Percentiles rank a stretch among this genome's conserved stretches.
These are phyloP conservation scores for Mallotus villosus DNA, from an alignment of 2,797 vertebrate genomes.

Conservation along the genomic window DNA sequence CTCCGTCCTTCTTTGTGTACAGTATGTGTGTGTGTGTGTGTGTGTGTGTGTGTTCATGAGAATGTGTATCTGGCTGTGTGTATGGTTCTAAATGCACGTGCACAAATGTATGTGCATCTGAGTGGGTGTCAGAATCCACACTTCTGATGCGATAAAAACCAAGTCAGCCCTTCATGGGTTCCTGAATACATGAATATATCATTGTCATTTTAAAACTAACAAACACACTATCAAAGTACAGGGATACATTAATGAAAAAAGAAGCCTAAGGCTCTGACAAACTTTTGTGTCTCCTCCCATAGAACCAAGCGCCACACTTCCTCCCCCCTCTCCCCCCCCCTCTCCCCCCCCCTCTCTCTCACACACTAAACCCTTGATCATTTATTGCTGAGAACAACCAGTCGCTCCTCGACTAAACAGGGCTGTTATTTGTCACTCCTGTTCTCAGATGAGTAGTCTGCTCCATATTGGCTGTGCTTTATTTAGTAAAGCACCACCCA, in stretches of 20 bases:
- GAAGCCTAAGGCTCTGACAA: slow-evolving; percentile 32
- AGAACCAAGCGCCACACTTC: neutral
- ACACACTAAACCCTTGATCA: slow-evolving; percentile 29
- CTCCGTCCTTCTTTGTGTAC: too few relatives aligned
- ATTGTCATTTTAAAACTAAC: slow-evolving; percentile 66
- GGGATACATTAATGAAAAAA: slow-evolving; percentile 44
- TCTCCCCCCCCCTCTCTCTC: slow-evolving; percentile 3
- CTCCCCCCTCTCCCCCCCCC: neutral
- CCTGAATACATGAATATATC: slow-evolving; percentile 70
- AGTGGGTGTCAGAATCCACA: slow-evolving; percentile 49
- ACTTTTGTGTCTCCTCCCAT: slow-evolving; percentile 26
- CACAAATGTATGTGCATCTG: too few relatives aligned
- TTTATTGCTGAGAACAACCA: slow-evolving; percentile 39
- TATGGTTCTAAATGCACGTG: too few relatives aligned
- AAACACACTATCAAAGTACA: slow-evolving; percentile 59
- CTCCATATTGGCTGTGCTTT: slow-evolving; percentile 44
- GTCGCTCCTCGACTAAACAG: slow-evolving; percentile 14
- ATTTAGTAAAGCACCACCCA: slow-evolving; percentile 39
- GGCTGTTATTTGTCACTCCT: slow-evolving; percentile 36
- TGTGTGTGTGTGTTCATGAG: too few relatives aligned
- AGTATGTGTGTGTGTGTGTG: too few relatives aligned
- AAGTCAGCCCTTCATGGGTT: slow-evolving; percentile 57
- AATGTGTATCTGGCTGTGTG: too few relatives aligned
- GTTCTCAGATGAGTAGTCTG: slow-evolving; percentile 40
- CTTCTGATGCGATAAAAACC: slow-evolving; percentile 56